Evolutionary conservation across 2,888 invertebrate genomes (phyloP), one percentile per base, ranked within the genome.

Genomic region (Limnephilus auricula): DNA sequence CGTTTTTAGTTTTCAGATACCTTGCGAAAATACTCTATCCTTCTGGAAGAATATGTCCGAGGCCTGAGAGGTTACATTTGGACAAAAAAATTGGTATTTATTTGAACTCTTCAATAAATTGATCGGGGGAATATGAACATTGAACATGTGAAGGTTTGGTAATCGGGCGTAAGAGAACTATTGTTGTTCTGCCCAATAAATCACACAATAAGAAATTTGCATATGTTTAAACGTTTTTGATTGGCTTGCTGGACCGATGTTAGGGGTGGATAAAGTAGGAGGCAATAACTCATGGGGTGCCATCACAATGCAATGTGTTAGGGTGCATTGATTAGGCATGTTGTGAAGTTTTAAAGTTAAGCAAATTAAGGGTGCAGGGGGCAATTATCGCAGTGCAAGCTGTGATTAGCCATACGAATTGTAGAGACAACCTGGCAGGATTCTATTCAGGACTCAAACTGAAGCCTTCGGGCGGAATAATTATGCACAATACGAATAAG

Each of bases 141-240:
- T 6, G 65, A 65, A n/a, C 65, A 65, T 37, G 84, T 85, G 45
- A 82, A 13, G 40, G 50, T 18, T 40, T n/a, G 80, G 79, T 31
- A 89, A 82, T 82, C 50, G 32, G 79, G 79, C 50, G 82, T 31
- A 79, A 79, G 80, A 89, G 89, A 31, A 37, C 50, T 90, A 37
- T 90, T 90, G 90, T 90, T 45, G 45, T 12, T 30, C 25, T 84
- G 86, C 90, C 90, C 79, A 90, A 90, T 45, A 85, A 79, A 79
- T 79, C 37, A 79, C 79, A 90, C 90, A 90, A 90, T 90, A 85
- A 90, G 90, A 78, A 79, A 90, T 90, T 85, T 90, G 86, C 90
- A 90, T 90, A 85, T 86, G 90, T 79, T 82, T 50, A 40, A 82
- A 45, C 50, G 82, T 45, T 31, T 30, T 65, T 89, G 89, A 89